Conservation (phyloP, 2,888 invertebrate genomes). For the Cordilura impudica region DNA sequence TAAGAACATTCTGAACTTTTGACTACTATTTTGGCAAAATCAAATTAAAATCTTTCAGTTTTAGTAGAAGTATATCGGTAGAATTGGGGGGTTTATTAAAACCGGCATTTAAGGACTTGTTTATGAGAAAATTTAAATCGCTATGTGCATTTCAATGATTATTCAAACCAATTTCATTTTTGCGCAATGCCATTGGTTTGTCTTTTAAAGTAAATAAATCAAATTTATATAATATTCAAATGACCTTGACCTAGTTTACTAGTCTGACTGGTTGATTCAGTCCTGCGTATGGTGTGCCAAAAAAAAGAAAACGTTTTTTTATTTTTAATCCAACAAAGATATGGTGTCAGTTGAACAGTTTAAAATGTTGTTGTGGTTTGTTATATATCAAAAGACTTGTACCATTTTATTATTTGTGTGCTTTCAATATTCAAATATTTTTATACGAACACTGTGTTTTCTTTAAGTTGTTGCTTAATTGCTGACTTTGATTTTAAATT, state of each 20-base stretch:
- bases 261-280: too few species aligned
- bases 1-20: too few species aligned
- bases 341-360: background rate
- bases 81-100: too few species aligned
- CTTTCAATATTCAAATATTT: background rate
- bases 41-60: too few species aligned
- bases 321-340: background rate
- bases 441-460: background rate
- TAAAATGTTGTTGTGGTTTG: background rate
- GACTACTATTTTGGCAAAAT: too few species aligned
- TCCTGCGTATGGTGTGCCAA: background rate
- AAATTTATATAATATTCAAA: slow-evolving; percentile 35
- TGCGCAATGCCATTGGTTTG: too few species aligned
- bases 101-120: too few species aligned
- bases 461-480: background rate
- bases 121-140: too few species aligned
- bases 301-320: background rate
- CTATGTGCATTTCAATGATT: too few species aligned
- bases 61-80: too few species aligned
- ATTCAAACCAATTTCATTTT: too few species aligned
- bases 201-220: too few species aligned
- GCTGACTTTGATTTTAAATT: background rate
- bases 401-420: background rate
- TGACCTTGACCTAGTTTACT: slow-evolving; percentile 71
- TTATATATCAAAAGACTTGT: background rate